A percentile compares a stretch with the other conserved stretches of the same genome.
Evolutionary conservation across 2,797 vertebrate species (phyloP).

Genomic region (Echeneis naucrates): DNA sequence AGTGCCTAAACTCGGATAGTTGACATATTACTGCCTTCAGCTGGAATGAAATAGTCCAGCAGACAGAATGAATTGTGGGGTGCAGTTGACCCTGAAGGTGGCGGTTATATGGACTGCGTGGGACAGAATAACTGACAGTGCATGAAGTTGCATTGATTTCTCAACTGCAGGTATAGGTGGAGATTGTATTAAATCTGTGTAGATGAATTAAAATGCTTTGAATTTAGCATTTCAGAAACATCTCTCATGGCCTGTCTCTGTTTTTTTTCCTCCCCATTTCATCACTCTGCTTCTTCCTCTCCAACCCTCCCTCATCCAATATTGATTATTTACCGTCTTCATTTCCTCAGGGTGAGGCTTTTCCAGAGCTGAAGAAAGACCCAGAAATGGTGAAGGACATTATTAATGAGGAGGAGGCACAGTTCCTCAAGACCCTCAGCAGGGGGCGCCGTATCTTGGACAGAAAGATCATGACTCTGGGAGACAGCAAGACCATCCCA

Average conservation of each 20-base stretch:
- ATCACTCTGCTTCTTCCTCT: background rate
- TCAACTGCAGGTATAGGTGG: background rate
- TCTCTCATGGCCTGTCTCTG: background rate
- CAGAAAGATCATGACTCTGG: conserved; percentile 94
- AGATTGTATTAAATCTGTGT: background rate
- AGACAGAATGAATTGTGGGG: background rate
- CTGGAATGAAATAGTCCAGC: background rate
- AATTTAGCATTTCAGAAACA: background rate
- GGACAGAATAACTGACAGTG: background rate
- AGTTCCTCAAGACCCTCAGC: conserved; percentile 97
- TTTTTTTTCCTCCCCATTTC: background rate
- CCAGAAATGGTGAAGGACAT: conserved; percentile 97
- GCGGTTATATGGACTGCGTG: background rate
- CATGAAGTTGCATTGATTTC: too few relatives aligned
- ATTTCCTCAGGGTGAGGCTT: conserved; percentile 89
- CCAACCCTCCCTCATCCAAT: background rate
- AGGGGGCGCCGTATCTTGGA: conserved; percentile 96
- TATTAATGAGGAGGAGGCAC: conserved; percentile 95
- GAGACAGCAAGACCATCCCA: conserved; percentile 91
- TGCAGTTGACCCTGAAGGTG: background rate
- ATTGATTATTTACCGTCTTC: conserved; percentile 4
- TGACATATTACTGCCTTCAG: background rate
- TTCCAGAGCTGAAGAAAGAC: conserved; percentile 96
- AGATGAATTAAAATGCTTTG: too few relatives aligned
- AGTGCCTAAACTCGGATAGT: background rate